phyloP scores from a whole-genome alignment of 2,113 vertebrate species.

The Scomber colias region DNA sequence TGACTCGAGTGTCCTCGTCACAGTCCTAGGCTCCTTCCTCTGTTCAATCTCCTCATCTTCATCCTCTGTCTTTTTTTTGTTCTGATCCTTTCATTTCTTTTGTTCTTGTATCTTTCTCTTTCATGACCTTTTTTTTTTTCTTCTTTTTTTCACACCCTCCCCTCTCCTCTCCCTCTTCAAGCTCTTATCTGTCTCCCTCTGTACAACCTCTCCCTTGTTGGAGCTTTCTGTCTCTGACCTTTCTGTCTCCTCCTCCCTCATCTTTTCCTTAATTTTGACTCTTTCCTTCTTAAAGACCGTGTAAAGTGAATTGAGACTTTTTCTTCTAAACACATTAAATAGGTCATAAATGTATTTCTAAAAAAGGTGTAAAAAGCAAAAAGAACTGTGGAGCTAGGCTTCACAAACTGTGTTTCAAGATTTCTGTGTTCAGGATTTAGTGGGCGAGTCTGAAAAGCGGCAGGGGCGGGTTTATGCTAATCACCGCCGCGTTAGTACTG shows the following conservation, averaged over 20 bases:
- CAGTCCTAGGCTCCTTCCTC: slow-evolving; percentile 40
- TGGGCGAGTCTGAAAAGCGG: too few species aligned
- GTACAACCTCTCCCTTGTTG: background rate
- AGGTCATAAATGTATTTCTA: too few species aligned
- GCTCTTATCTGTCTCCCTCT: slow-evolving; percentile 21
- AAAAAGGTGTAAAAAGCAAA: too few species aligned
- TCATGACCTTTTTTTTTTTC: slow-evolving; percentile 50
- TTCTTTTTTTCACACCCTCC: slow-evolving; percentile 8
- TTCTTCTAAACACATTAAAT: too few species aligned
- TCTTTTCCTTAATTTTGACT: background rate
- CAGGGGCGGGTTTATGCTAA: too few species aligned
- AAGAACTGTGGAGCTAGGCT: too few species aligned
- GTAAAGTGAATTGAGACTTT: too few species aligned
- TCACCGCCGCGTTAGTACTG: too few species aligned
- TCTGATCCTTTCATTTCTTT: slow-evolving; percentile 60
- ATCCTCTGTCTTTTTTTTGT: slow-evolving; percentile 16
- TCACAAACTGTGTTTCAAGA: too few species aligned
- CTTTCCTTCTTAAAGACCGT: background rate
- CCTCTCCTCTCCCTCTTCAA: slow-evolving; percentile 3
- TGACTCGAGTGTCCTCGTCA: slow-evolving; percentile 47
- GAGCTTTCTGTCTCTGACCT: slow-evolving; percentile 41
- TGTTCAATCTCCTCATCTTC: slow-evolving; percentile 47
- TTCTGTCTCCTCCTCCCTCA: slow-evolving; percentile 3
- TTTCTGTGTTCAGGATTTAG: too few species aligned
- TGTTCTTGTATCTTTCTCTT: slow-evolving; percentile 41